Base-by-base conservation (phyloP, 2,888 invertebrate genomes). In the Onchidella celtica region DNA sequence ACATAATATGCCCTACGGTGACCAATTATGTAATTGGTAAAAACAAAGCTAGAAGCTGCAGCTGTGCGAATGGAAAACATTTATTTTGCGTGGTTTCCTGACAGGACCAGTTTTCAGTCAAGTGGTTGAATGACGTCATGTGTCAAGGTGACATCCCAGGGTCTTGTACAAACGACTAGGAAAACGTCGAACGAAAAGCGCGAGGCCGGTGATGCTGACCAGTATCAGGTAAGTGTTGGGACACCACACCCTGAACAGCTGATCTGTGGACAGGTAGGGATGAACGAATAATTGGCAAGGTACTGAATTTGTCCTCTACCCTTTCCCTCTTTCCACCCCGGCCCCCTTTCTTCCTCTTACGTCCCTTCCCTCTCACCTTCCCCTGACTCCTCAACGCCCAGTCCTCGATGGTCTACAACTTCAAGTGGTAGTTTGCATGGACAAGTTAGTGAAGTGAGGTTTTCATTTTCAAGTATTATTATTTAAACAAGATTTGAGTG, bases 341-440 rank as follows among this genome's bases (percentile, higher is more conserved):
- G 40, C 72, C 55, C 72, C 55, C 47, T 55, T 55, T 72, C 72
- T 72, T 55, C 55, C 72, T 72, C 72, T 55, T 27, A 27, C 72
- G 40, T 27, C 29, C 72, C 55, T n/a, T 72, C 55, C 24, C 17
- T 40, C 47, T 40, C 47, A n/a, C 47, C 27, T 40, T 47, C 47
- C 57, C 21, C 36, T 55, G 9, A n/a, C 36, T 32, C 27, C 29
- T 9, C 72, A 21, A 32, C 24, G 55, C 36, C 55, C 17, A 11
- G 17, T 36, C 21, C 55, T 47, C 24, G 36, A 17, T 40, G 17
- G 4, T 66, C 66, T 34, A 27, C n/a, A 17, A n/a, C n/a, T n/a
- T n/a, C n/a, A n/a, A n/a, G n/a, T n/a, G n/a, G n/a, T n/a, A n/a
- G n/a, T n/a, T n/a, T n/a, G n/a, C n/a, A n/a, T n/a, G n/a, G n/a